Evolutionary conservation across 2,113 vertebrate genomes (phyloP), one percentile per base, ranked within the genome.

Genomic region (Callipepla californica): DNA sequence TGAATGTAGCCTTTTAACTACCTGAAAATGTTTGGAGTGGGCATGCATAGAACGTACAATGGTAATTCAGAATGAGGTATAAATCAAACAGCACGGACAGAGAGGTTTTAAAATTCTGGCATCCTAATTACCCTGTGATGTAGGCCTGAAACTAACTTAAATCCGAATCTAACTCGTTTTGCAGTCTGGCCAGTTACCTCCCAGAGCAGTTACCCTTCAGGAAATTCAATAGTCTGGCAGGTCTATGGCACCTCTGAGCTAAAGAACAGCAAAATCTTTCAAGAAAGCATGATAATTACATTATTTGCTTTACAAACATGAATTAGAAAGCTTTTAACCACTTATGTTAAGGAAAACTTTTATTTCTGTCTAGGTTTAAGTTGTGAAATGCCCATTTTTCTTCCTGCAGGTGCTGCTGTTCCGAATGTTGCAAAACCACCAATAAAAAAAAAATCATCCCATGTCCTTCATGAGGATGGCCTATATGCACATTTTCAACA

Each of bases 401-500:
- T 26, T 59, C 13, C 25, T 79, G 12, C 18, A 26, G 25, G 44
- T 63, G 18, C 0, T 85, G 72, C 32, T 81, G 81, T 72, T 63
- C 80, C 50, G 15, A 28, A 47, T 21, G 32, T n/a, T 59, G 61
- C n/a, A 80, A 90, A 55, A 72, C n/a, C 28, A 47, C 18, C 34
- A 67, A 74, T 72, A 50, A 89, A 90, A 81, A 50, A 61, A 30
- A 9, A 40, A 63, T 66, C 84, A 87, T 65, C 48, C 16, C 50
- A 77, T 0, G 55, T 85, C 57, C 78, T 85, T 68, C 77, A 57
- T 85, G 79, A 81, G 80, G 70, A 91, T 0, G 48, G 61, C 34
- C 25, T 78, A 63, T 91, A 83, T 92, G 65, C 76, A 91, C 38
- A 40, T 78, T 88, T 96, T 70, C 87, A 65, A 90, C 89, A 94